Base-by-base conservation (phyloP, 2,888 invertebrate genomes). In the Cephus spinipes region DNA sequence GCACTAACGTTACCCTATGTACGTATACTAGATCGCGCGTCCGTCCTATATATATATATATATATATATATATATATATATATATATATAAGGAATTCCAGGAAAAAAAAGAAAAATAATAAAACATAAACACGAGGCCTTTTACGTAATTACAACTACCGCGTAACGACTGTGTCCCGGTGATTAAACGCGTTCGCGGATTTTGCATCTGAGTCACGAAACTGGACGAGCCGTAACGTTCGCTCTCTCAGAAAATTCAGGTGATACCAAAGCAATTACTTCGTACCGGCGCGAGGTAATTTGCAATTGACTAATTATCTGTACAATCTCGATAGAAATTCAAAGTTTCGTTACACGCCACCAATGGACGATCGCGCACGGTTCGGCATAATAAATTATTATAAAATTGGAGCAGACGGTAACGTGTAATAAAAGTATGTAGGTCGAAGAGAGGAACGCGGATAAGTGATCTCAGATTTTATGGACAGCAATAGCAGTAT, bases 101-200 rank as follows among this genome's bases (percentile, higher is more conserved):
- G 1, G 6, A 31, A 31, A 55, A 6, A 40, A 40, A 6, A 40
- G 23, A 40, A 55, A 55, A 55, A 55, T 55, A 55, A 55, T 55
- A 55, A 55, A 55, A 23, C 23, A 55, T 9, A 12, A 31, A 77
- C 55, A 40, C 68, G 77, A 76, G 76, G 40, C 15, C 12, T n/a
- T 34, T 82, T 82, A 79, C 79, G 81, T 79, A 82, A 82, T 77
- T 69, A 35, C 74, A 31, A 23, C 55, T 4, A 23, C 68, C 55
- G 55, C 55, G 23, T 55, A 9, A 23, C 55, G 23, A 55, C 55
- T 2, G 23, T 6, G 55, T 55, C 23, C 23, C 6, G 55, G 23
- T 55, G 23, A 0, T 55, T 55, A 23, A 9, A 23, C 55, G 23
- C 23, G 55, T 15, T 15, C 55, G 55, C 23, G 9, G 55, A 9